Evolutionary conservation across 30 jellyfish, hydroid and myxozoan genomes (phyloP).

Genomic region (Mastigias papua): DNA sequence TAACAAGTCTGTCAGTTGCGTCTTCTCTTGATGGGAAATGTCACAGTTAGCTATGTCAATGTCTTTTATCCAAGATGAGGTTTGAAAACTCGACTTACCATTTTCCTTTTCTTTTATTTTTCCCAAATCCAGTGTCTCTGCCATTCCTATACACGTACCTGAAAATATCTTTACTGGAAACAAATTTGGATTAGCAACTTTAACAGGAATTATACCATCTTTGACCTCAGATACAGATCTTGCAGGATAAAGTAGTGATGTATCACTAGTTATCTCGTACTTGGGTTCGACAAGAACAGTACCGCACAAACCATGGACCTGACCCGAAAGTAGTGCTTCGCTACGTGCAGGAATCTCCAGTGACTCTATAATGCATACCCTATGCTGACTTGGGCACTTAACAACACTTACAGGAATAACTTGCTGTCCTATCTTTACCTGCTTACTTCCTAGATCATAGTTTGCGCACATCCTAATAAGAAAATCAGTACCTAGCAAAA

Average conservation of each 20-base stretch:
- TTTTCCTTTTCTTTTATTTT: neutral
- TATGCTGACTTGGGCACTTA: conserved; percentile 10
- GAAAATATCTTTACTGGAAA: conserved; percentile 25
- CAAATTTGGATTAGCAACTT: conserved; percentile 3
- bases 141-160: conserved; percentile 39
- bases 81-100: neutral
- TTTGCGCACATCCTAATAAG: conserved; percentile 6
- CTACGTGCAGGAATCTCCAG: conserved; percentile 33
- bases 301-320: conserved; percentile 13
- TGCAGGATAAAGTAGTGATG: conserved; percentile 28
- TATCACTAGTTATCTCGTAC: conserved; percentile 33
- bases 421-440: neutral
- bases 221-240: conserved; percentile 8
- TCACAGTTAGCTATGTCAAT: conserved; percentile 16
- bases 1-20: neutral
- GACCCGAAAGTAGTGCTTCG: conserved; percentile 15
- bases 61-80: conserved; percentile 8
- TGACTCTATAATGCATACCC: conserved; percentile 32
- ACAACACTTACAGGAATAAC: conserved; percentile 10
- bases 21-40: neutral
- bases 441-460: neutral
- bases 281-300: conserved; percentile 59
- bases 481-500: conserved; percentile 18
- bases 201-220: conserved; percentile 11
- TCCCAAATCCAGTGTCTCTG: neutral